Evolutionary conservation across 1,140 invertebrate species (phyloP).

Genomic region (Calycopis cecrops): DNA sequence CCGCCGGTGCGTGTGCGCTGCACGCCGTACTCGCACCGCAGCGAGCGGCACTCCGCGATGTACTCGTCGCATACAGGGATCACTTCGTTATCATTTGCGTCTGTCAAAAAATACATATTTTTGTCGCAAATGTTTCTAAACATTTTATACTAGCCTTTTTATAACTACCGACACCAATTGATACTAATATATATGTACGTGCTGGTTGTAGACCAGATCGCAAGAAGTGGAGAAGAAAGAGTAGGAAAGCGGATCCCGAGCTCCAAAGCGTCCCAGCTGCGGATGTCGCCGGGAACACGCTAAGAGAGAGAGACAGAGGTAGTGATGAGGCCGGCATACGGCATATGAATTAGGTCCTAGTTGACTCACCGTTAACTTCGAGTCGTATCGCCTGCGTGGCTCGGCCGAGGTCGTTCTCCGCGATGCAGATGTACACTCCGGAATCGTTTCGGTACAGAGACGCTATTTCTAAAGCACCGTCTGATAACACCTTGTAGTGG

Average conservation of each 20-base stretch:
- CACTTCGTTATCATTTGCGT: conserved; percentile 33
- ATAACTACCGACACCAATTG: too few relatives aligned
- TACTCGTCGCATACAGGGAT: conserved; percentile 72
- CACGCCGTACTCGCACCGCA: conserved; percentile 85
- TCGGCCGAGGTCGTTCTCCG: conserved; percentile 85
- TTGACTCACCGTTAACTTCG: conserved; percentile 73
- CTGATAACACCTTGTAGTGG: conserved; percentile 80
- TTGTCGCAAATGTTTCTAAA: too few relatives aligned
- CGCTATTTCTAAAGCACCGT: conserved; percentile 87
- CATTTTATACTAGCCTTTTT: too few relatives aligned
- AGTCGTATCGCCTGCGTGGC: conserved; percentile 82
- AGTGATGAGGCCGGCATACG: too few relatives aligned
- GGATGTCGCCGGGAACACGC: too few relatives aligned
- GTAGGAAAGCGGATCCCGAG: too few relatives aligned
- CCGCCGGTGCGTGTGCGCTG: conserved; percentile 80
- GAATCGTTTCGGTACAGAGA: conserved; percentile 87
- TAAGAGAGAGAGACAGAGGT: too few relatives aligned
- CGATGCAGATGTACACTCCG: conserved; percentile 89
- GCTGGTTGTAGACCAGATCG: too few relatives aligned
- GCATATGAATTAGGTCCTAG: too few relatives aligned
- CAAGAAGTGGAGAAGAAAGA: too few relatives aligned
- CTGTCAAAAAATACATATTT: conserved; percentile 1
- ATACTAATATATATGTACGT: too few relatives aligned
- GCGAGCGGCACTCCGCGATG: conserved; percentile 75
- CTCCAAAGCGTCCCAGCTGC: too few relatives aligned